Base-by-base conservation (phyloP, 2,113 vertebrate species). In the Collichthys lucidus region DNA sequence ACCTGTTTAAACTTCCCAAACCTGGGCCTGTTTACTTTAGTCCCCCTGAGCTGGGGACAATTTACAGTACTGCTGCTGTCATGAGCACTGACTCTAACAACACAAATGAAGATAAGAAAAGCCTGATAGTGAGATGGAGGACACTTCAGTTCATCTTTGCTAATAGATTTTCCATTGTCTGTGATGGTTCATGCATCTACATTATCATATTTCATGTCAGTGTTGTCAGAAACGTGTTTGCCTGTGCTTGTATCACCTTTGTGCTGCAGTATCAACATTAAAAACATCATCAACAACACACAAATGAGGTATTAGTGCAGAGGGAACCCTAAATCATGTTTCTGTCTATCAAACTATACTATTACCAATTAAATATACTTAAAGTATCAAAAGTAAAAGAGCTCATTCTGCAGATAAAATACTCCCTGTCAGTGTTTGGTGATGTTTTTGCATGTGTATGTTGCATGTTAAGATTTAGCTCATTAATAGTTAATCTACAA, bases 1-100 rank as follows among this genome's bases (percentile, higher is more conserved):
- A 95, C 88, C 94, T 94, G 91, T 94, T 95, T 91, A 95, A 95
- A 96, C 86, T 91, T 86, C 88, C 67, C 77, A 46, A 73, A 66
- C 73, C 84, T 89, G 75, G 55, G 73, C 72, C 64, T 92, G 65
- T 91, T 94, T 92, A 76, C 92, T 73, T 86, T 82, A 59, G 74
- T 35, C 31, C 57, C 4, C 20, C 44, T 10, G 4, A 71, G 65
- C 84, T 65, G 64, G 79, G 31, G 17, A 64, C 52, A 17, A 1
- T 49, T 75, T 77, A 81, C 78, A 77, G 79, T 60, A 42, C 22
- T 52, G 20, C 59, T 26, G 55, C 31, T 64, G 52, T 55, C 31
- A 14, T 5, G 29, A 66, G 31, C 35, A 72, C 52, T 46, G 62
- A 11, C 31, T 69, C 16, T 17, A 49, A 72, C 52, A 60, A 71